Base-by-base conservation (phyloP, 2,797 vertebrate genomes). In the Urophycis tenuis region DNA sequence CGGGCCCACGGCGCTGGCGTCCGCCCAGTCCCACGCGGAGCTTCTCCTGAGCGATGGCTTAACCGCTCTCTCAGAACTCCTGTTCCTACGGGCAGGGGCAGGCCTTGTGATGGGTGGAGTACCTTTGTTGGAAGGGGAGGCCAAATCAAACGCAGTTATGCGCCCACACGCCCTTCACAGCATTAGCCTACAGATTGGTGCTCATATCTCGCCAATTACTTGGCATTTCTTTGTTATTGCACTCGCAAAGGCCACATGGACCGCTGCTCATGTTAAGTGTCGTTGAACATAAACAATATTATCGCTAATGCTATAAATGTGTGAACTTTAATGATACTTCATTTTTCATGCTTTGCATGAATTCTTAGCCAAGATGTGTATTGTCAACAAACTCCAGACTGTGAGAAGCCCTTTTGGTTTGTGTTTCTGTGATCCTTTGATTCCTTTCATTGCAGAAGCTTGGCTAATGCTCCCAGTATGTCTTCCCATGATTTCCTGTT, bases 1-100 rank as follows among this genome's bases (percentile, higher is more conserved):
- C 86, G 83, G 81, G 86, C 80, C 85, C 81, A 88, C 87, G 87
- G 8, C n/a, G 53, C 2, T 7, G 88, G 81, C 81, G 83, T 84
- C 86, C 84, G 81, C 77, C 75, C 80, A 77, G n/a, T 71, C 82
- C 80, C 78, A 81, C 81, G 83, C 45, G 82, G 31, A 82, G 75
- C 72, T 78, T 85, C 79, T 81, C 74, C 14, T 67, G 64, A 45
- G 41, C 74, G 53, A n/a, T 22, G n/a, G 49, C 25, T 64, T 64
- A 64, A 0, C n/a, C 53, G 10, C 22, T 60, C 49, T 25, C 49
- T 19, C 45, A 19, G 45, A 22, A 14, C 41, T 49, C 10, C 8
- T 60, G 41, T 45, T 45, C 12, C 53, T 7, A n/a, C 7, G 8
- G 39, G n/a, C 53, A 9, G 15, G 53, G n/a, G n/a, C n/a, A n/a